These are phyloP conservation scores for Patagioenas fasciata DNA, from an alignment of 2,113 vertebrate species.

Conservation along the genomic window DNA sequence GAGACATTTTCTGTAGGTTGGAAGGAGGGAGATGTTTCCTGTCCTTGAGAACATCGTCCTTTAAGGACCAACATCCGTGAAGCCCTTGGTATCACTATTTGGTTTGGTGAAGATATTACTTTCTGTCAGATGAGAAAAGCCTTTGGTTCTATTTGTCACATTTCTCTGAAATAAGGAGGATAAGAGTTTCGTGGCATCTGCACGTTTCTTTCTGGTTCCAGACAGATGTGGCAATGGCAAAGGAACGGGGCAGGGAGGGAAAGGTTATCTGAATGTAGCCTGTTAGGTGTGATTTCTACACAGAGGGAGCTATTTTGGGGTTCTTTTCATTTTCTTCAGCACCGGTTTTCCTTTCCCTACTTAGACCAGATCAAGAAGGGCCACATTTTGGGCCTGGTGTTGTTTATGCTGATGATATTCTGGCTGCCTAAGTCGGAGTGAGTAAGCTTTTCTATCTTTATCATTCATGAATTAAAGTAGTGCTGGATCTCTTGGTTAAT, in stretches of 20 bases:
- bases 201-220: neutral
- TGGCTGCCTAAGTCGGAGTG: neutral
- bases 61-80: neutral
- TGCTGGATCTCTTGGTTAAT: neutral
- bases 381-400: neutral
- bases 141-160: neutral
- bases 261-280: neutral
- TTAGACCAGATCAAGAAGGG: neutral
- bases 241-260: neutral
- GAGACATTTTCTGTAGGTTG: neutral
- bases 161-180: neutral
- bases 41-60: neutral
- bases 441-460: slow-evolving; percentile 3
- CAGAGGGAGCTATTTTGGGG: neutral
- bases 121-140: neutral
- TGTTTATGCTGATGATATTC: neutral
- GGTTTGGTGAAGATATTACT: neutral
- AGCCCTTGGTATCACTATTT: neutral
- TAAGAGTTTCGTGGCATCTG: neutral
- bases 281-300: neutral
- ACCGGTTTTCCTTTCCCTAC: neutral
- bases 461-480: neutral
- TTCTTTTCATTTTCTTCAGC: neutral
- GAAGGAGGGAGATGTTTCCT: neutral
- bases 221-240: neutral